Evolutionary conservation across 2,113 vertebrate species (phyloP), one percentile per base, ranked within the genome.

Genomic region (Hassar affinis): DNA sequence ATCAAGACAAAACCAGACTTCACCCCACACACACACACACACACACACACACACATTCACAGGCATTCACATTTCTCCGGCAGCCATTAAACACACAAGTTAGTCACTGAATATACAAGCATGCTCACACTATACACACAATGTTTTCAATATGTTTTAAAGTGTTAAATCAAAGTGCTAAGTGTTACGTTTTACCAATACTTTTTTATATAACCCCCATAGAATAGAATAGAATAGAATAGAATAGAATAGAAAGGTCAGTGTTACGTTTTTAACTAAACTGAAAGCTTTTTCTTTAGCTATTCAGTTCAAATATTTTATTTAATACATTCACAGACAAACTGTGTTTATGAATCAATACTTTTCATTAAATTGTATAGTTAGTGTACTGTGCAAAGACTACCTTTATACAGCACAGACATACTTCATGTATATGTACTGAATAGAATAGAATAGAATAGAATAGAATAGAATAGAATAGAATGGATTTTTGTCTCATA

Each of bases 1-100:
- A 79, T 87, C 80, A 68, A 88, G 86, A 91, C 91, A 92, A 91
- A 92, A 90, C 85, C 90, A 87, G 85, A 85, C 87, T 72, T 78
- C 54, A 52, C 72, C 8, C 66, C 45, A 74, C 68, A 42, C 84
- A 85, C 85, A 75, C 80, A 78, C 64, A 68, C 68, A 45, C 69
- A 27, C 69, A 49, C 69, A 71, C 68, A 49, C 69, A 49, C 68
- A 72, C 68, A 14, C 42, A 72, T 2, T 10, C 47, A 14, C 47
- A 11, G 75, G 59, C 38, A 77, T 42, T 42, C 38, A 42, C 25
- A 47, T 25, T 71, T 85, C 69, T 52, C 45, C 78, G 75, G 59
- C 38, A 77, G 71, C 78, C 74, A 84, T 66, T 79, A 85, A 87
- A 88, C 85, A 83, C 85, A 82, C 68, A n/a, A 61, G 33, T 85